Base-by-base conservation (phyloP, 1,140 invertebrate genomes). In the Cyclina sinensis region DNA sequence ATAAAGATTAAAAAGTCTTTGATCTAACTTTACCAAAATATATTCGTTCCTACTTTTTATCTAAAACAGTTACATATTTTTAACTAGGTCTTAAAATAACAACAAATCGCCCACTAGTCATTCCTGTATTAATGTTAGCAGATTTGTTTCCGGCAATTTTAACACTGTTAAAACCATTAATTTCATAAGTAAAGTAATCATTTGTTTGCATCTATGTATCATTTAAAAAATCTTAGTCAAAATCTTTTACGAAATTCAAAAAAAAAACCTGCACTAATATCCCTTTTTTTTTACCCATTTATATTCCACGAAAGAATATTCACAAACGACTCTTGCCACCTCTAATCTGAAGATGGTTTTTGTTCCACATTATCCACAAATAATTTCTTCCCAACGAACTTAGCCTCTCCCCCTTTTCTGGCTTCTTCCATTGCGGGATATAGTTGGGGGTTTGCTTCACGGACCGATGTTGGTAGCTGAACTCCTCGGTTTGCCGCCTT, bases 281-380 rank as follows among this genome's bases (percentile, higher is more conserved):
- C n/a, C 32, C 9, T n/a, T n/a, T n/a, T 70, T 35, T 14, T 30
- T 4, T 30, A 30, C 32, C 65, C 65, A 39, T 70, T 9, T 7
- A 70, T 70, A 39, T 70, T 70, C 65, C 65, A 70, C 21, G 65
- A 9, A 18, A 70, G 12, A 70, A 70, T 70, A 30, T 4, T 39
- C n/a, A n/a, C n/a, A 30, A 70, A 70, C 18, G 11, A 14, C 9
- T 14, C 11, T 30, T 70, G n/a, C 24, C 9, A 30, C 24, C 65
- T 2, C 65, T 30, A 5, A 14, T 70, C 24, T 18, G 24, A 4
- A 14, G 16, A 14, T n/a, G 65, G 65, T 32, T 32, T 70, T 18
- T 70, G 21, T 21, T 30, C 11, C 37, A 30, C 16, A 30, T n/a
- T n/a, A n/a, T 70, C 21, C 24, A 70, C 32, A 30, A 16, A 70